These are phyloP conservation scores for Mechanitis messenoides DNA, from an alignment of 2,888 invertebrate species.

Conservation along the genomic window DNA sequence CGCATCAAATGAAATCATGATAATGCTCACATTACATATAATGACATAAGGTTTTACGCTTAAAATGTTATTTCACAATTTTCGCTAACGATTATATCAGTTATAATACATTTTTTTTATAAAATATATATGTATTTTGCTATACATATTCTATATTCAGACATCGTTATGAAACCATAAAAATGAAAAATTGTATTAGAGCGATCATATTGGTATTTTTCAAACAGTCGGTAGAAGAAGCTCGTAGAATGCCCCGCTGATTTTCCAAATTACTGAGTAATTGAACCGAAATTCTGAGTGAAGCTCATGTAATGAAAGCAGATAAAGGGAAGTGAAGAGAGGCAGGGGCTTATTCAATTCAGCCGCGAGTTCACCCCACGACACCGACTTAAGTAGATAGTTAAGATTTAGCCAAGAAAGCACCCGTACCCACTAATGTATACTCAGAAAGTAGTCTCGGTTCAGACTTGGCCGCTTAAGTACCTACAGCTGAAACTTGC, in stretches of 20 bases:
- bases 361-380: slow-evolving; percentile 52
- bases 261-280: slow-evolving; percentile 67
- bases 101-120: background rate
- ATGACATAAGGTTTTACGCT: slow-evolving; percentile 24
- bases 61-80: slow-evolving; percentile 25
- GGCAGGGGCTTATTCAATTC: slow-evolving; percentile 65
- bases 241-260: slow-evolving; percentile 67
- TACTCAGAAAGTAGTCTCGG: slow-evolving; percentile 68
- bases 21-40: slow-evolving; percentile 42
- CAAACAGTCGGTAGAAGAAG: slow-evolving; percentile 44
- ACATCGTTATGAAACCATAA: too few relatives aligned
- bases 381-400: slow-evolving; percentile 70
- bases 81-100: slow-evolving; percentile 11
- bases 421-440: slow-evolving; percentile 65
- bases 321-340: slow-evolving; percentile 58
- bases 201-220: slow-evolving; percentile 15
- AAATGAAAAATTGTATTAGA: background rate
- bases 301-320: slow-evolving; percentile 69
- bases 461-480: slow-evolving; percentile 68
- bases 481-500: slow-evolving; percentile 65
- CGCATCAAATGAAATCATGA: slow-evolving; percentile 40
- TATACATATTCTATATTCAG: too few relatives aligned
- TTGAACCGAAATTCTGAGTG: slow-evolving; percentile 67
- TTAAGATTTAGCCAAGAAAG: slow-evolving; percentile 66
- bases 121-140: background rate